Evolutionary conservation across 2,888 invertebrate genomes (phyloP).

Genomic region (Stratiomys singularior): DNA sequence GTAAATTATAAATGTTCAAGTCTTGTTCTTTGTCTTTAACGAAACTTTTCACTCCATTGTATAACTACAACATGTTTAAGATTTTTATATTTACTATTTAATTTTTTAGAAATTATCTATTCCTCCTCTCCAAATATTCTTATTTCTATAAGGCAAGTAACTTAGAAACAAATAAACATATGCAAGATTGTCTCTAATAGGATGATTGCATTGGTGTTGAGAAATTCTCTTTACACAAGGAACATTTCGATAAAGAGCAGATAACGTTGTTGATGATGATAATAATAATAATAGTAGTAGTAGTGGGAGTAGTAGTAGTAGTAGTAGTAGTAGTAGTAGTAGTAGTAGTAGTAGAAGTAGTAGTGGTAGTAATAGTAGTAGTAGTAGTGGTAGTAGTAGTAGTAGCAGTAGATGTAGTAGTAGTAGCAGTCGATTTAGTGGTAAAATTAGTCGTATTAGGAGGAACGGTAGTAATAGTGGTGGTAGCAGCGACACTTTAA

Average conservation of each 20-base stretch:
- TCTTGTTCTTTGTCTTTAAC: slow-evolving; percentile 40
- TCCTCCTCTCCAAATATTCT: slow-evolving; percentile 30
- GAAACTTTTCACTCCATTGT: slow-evolving; percentile 29
- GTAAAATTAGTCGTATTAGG: too few species aligned
- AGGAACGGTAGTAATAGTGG: too few species aligned
- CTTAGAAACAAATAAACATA: slow-evolving; percentile 8
- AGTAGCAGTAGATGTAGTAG: too few species aligned
- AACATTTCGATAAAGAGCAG: too few species aligned
- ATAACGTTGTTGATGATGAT: not conserved
- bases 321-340: too few species aligned
- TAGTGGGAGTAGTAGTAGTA: too few species aligned
- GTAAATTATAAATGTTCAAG: slow-evolving; percentile 34
- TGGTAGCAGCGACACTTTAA: too few species aligned
- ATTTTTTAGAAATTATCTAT: not conserved
- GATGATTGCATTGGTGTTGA: not conserved
- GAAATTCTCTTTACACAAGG: too few species aligned
- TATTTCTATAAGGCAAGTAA: slow-evolving; percentile 28
- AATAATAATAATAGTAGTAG: too few species aligned
- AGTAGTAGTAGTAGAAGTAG: not conserved
- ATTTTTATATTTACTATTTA: not conserved
- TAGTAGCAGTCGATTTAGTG: too few species aligned
- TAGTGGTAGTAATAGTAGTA: not conserved
- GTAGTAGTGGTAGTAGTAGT: too few species aligned
- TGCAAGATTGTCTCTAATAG: slow-evolving; percentile 6
- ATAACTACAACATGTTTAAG: slow-evolving; percentile 10